Conservation (phyloP, 2,113 vertebrate species). For the Thryonomys swinderianus region DNA sequence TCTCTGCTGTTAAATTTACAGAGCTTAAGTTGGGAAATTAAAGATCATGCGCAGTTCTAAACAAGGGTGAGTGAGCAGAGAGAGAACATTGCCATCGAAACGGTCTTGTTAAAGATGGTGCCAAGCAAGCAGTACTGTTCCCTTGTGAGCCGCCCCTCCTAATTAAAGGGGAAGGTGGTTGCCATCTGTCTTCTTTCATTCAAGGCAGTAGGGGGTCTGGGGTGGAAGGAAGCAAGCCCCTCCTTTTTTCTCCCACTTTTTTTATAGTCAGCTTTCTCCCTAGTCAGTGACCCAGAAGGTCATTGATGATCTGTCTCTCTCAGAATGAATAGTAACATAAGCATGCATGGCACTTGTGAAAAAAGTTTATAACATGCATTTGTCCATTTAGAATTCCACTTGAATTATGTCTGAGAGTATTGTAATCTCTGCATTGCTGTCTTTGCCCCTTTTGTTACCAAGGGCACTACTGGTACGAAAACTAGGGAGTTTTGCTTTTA, state of each 20-base stretch:
- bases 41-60: slow-evolving; percentile 50
- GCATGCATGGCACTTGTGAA: slow-evolving; percentile 42
- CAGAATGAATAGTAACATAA: slow-evolving; percentile 67
- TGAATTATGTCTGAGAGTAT: background rate
- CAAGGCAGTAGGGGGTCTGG: slow-evolving; percentile 60
- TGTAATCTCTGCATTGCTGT: background rate
- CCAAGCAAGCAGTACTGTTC: slow-evolving; percentile 54
- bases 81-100: background rate
- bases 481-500: slow-evolving; percentile 54
- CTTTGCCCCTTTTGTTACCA: slow-evolving; percentile 27
- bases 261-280: slow-evolving; percentile 73
- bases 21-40: slow-evolving; percentile 25
- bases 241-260: slow-evolving; percentile 39
- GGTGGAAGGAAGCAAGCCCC: slow-evolving; percentile 71
- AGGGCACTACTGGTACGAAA: slow-evolving; percentile 57
- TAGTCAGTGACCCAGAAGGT: slow-evolving; percentile 81
- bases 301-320: slow-evolving; percentile 71
- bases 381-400: slow-evolving; percentile 7
- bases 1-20: slow-evolving; percentile 7
- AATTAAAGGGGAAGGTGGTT: slow-evolving; percentile 66
- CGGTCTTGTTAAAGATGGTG: slow-evolving; percentile 51
- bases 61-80: background rate
- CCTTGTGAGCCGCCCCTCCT: slow-evolving; percentile 67
- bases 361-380: background rate
- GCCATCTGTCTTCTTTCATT: slow-evolving; percentile 76